These are phyloP conservation scores for Anorthoa munda DNA, from an alignment of 2,888 invertebrate species.

Conservation along the genomic window DNA sequence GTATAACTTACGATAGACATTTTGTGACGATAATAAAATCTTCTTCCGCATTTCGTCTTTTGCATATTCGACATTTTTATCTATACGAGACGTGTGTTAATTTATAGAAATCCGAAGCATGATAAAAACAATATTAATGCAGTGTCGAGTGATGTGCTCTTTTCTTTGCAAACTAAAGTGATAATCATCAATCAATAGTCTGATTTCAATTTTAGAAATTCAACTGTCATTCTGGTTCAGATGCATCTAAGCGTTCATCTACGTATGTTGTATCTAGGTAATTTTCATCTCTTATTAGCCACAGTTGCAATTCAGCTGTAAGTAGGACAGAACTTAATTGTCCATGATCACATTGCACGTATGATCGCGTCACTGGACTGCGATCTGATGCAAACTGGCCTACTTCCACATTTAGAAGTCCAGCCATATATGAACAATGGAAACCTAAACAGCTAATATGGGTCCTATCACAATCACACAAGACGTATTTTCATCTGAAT, in stretches of 20 bases:
- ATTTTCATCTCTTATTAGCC: conserved; percentile 27
- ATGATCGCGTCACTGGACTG: conserved; percentile 74
- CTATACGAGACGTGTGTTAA: conserved; percentile 27
- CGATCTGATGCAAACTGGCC: conserved; percentile 76
- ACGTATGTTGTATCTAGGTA: conserved; percentile 12
- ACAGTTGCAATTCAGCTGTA: conserved; percentile 65
- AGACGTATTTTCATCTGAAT: conserved; percentile 52
- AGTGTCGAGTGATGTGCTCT: not conserved
- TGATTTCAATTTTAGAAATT: not conserved
- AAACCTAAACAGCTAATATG: conserved; percentile 31
- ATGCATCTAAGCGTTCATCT: not conserved
- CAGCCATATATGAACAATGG: conserved; percentile 54
- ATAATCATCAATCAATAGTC: not conserved
- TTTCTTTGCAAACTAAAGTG: conserved; percentile 3
- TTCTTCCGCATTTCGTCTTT: conserved; percentile 44
- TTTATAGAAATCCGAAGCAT: conserved; percentile 9
- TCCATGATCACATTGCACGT: conserved; percentile 74
- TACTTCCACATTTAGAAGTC: conserved; percentile 75
- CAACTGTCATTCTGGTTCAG: too few relatives aligned
- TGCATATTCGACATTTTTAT: conserved; percentile 27
- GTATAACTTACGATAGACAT: not conserved
- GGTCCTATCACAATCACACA: conserved; percentile 39
- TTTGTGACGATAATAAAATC: conserved; percentile 22
- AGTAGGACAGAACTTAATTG: conserved; percentile 75
- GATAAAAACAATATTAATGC: conserved; percentile 13